phyloP scores from a whole-genome alignment of 2,888 invertebrate genomes.

The Torymus tubicola region DNA sequence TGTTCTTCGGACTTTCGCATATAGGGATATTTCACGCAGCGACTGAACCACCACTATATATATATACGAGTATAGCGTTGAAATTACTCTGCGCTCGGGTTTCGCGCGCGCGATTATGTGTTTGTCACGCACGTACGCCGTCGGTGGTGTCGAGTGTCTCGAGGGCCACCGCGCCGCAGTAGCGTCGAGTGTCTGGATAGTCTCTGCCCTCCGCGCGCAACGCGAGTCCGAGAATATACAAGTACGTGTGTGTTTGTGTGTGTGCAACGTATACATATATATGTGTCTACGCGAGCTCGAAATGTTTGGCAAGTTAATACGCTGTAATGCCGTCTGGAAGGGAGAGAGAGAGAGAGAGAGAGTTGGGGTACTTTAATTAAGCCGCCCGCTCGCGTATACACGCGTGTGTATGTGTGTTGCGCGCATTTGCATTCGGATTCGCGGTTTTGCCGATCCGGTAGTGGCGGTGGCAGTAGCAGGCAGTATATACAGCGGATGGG shows the following conservation, averaged over 20 bases:
- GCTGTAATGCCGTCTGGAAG: slow-evolving; percentile 53
- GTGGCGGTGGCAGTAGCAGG: too few relatives aligned
- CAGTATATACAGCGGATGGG: too few relatives aligned
- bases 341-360: background rate
- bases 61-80: too few relatives aligned
- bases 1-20: slow-evolving; percentile 60
- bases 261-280: background rate
- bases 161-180: slow-evolving; percentile 38
- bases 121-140: slow-evolving; percentile 68
- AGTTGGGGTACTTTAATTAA: slow-evolving; percentile 55
- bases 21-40: slow-evolving; percentile 64
- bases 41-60: background rate
- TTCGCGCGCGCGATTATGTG: slow-evolving; percentile 72
- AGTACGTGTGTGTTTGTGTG: background rate
- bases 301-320: slow-evolving; percentile 58
- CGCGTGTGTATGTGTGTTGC: slow-evolving; percentile 16
- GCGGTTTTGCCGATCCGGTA: slow-evolving; percentile 32
- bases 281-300: slow-evolving; percentile 20
- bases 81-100: slow-evolving; percentile 71
- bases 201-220: slow-evolving; percentile 74
- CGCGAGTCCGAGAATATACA: slow-evolving; percentile 64
- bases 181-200: slow-evolving; percentile 72
- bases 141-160: slow-evolving; percentile 45
- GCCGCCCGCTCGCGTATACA: slow-evolving; percentile 11
- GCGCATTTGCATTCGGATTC: slow-evolving; percentile 50